Evolutionary conservation across 2,113 vertebrate genomes (phyloP), one percentile per base, ranked within the genome.

Genomic region (Herpailurus yagouaroundi): DNA sequence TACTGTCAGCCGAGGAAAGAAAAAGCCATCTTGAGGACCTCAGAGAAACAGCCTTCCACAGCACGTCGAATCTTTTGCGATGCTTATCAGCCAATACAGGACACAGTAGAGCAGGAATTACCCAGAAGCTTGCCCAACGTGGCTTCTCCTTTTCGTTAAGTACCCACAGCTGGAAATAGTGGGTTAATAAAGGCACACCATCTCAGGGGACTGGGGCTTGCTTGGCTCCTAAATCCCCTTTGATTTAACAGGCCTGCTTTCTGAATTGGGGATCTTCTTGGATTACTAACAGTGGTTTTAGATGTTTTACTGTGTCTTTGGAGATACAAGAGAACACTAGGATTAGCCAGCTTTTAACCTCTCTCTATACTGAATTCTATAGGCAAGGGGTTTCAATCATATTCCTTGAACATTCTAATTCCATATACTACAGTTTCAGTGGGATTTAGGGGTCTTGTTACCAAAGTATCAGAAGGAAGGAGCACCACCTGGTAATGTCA

Each of bases 251-350:
- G 31, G 55, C 52, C 33, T 94, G 81, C 57, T 93, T 82, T 66
- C 82, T 38, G 66, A 38, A 33, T 10, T 48, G 41, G 25, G 14
- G 25, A 55, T 90, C 96, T 91, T 92, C 74, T 66, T 36, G 36
- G 45, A 41, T 91, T 84, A 64, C 81, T 95, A 92, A 77, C 73
- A 52, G 48, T 92, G 50, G 23, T 55, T 91, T 91, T 84, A 69
- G 82, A 69, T 93, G 55, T 93, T 77, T 92, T 41, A 63, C 45
- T 76, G 15, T 68, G 80, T 64, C 57, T 89, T 89, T 92, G 68
- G 57, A 89, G 87, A 57, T 52, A 36, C 33, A 31, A 3, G 14
- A 77, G 64, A 92, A 94, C 41, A 33, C 84, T 87, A 36, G 29
- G 79, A 88, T 88, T 45, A 84, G 85, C 85, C 84, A 84, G 57